These are phyloP conservation scores for Prolemur simus DNA, from an alignment of 2,113 vertebrate genomes.

Conservation along the genomic window DNA sequence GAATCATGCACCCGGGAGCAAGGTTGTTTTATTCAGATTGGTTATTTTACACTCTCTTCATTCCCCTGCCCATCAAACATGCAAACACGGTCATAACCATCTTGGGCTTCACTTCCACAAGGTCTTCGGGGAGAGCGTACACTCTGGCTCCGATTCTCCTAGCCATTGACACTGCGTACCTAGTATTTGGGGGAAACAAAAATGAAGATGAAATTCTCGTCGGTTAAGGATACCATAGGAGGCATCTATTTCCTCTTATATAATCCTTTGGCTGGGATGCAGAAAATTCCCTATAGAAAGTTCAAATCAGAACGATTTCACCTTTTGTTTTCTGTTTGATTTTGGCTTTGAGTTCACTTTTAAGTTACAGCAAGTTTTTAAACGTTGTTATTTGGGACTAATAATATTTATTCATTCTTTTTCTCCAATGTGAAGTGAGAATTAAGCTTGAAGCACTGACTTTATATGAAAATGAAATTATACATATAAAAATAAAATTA, in stretches of 20 bases:
- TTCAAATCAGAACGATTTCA: not conserved
- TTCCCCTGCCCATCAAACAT: slow-evolving; percentile 97
- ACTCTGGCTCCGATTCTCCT: slow-evolving; percentile 94
- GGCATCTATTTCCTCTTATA: not conserved
- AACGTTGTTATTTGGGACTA: not conserved
- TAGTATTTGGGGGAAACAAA: slow-evolving; percentile 66
- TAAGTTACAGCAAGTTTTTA: not conserved
- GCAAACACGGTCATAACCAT: slow-evolving; percentile 99
- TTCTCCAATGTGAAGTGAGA: slow-evolving; percentile 11
- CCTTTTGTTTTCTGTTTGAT: not conserved
- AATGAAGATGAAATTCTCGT: not conserved
- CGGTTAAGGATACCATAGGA: not conserved
- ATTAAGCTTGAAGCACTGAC: not conserved
- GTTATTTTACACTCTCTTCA: slow-evolving; percentile 90
- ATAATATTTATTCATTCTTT: slow-evolving; percentile 5
- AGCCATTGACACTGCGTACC: slow-evolving; percentile 95
- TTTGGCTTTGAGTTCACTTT: slow-evolving; percentile 11
- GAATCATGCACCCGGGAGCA: slow-evolving; percentile 79
- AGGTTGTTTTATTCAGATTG: slow-evolving; percentile 40
- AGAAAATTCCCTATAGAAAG: not conserved
- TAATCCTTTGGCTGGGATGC: not conserved
- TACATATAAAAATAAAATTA: not conserved
- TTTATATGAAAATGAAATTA: slow-evolving; percentile 9
- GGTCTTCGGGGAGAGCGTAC: slow-evolving; percentile 94
- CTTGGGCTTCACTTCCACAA: slow-evolving; percentile 94